These are phyloP conservation scores for Indicator maculatus DNA, from an alignment of 2,113 vertebrate genomes.

Conservation along the genomic window DNA sequence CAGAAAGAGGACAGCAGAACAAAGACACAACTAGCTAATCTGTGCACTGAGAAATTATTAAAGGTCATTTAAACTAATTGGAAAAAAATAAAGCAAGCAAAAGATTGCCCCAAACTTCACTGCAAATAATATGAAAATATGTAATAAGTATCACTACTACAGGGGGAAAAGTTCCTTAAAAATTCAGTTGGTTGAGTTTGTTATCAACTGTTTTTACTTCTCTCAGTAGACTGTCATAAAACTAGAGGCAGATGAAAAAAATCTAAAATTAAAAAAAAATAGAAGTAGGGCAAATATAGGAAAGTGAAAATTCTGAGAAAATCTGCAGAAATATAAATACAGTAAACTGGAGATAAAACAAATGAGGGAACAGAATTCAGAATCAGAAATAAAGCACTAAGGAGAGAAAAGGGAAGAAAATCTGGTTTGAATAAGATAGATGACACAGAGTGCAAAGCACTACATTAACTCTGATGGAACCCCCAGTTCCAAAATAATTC, in stretches of 20 bases:
- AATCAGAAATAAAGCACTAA: background rate
- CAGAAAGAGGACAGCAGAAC: background rate
- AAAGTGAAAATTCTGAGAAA: background rate
- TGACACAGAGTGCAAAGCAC: background rate
- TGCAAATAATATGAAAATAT: background rate
- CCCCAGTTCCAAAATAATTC: background rate
- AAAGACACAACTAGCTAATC: background rate
- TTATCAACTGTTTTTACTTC: background rate
- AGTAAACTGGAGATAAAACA: background rate
- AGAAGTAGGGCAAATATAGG: background rate
- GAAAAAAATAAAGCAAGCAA: background rate
- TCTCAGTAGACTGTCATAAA: background rate
- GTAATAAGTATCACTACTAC: background rate
- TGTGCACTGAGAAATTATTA: background rate
- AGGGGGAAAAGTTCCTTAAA: background rate
- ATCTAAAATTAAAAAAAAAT: background rate
- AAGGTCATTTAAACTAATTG: background rate
- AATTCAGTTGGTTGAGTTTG: background rate
- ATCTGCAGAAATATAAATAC: background rate
- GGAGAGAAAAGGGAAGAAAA: background rate
- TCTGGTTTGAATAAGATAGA: background rate
- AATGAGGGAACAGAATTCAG: background rate
- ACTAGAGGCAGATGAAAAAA: background rate
- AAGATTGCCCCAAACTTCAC: background rate
- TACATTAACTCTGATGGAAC: background rate